phyloP scores from a whole-genome alignment of 2,113 vertebrate species.

The Emydocephalus ijimae region DNA sequence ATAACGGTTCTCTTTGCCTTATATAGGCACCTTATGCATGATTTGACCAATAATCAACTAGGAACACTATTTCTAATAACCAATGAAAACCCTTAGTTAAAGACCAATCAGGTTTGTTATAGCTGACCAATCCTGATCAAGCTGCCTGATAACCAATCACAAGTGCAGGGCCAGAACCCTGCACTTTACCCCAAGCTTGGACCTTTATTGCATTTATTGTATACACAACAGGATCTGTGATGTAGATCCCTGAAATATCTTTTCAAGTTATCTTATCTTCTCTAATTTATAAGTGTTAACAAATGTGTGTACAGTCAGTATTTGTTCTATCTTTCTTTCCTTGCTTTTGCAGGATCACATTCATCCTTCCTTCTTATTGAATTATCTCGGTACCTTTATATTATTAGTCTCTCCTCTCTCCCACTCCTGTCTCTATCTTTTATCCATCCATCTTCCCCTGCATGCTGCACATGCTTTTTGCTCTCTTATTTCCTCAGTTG shows the following conservation, averaged over 20 bases:
- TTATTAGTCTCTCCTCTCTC: not conserved
- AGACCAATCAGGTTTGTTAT: too few species aligned
- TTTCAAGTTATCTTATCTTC: constrained; percentile 24
- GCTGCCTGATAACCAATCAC: too few species aligned
- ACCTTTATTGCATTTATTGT: too few species aligned
- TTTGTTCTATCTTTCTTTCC: not conserved
- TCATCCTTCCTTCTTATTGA: not conserved
- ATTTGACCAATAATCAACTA: too few species aligned
- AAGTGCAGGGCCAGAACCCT: too few species aligned
- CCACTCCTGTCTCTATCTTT: not conserved
- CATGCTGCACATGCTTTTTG: not conserved
- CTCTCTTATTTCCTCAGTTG: not conserved
- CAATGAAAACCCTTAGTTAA: too few species aligned
- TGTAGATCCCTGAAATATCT: constrained; percentile 30
- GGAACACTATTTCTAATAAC: too few species aligned
- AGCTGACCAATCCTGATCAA: too few species aligned
- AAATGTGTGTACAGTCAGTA: constrained; percentile 1
- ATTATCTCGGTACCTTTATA: not conserved
- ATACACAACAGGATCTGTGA: constrained; percentile 40
- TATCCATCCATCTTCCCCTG: not conserved
- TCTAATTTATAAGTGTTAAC: constrained; percentile 18
- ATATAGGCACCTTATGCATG: too few species aligned
- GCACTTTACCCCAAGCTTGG: too few species aligned
- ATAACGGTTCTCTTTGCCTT: too few species aligned
- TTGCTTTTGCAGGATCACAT: not conserved